Base-by-base conservation (phyloP, 2,113 vertebrate species). In the Potamarius usumacintae region DNA sequence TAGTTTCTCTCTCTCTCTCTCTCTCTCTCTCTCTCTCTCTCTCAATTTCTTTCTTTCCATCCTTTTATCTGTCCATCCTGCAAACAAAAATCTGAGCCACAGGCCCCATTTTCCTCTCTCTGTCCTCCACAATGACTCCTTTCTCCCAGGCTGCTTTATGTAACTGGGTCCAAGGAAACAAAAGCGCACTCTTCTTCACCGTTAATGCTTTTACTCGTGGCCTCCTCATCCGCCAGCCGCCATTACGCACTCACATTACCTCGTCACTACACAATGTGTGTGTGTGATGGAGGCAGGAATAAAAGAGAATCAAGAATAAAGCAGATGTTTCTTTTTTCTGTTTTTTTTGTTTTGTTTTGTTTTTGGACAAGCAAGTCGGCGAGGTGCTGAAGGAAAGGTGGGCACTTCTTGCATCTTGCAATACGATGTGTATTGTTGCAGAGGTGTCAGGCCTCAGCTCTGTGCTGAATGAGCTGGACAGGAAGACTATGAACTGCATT, bases 361-460 rank as follows among this genome's bases (percentile, higher is more conserved):
- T 85, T 86, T 88, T 52, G 87, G 84, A 90, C 87, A 86, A 83
- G 79, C 72, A 72, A 90, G 79, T 83, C 78, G 4, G 81, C 60
- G 86, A 82, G 76, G 55, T 60, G 86, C 74, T 83, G 74, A 88
- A 65, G 30, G 74, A 85, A 84, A 90, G 89, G 81, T 88, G 85
- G 84, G 86, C 81, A 74, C 83, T 90, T 76, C 84, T 86, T 83
- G 58, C 77, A 60, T 81, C 55, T 81, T 30, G 53, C 27, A 15
- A 42, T 42, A 42, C 42, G 42, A 42, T 48, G 82, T 63, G 78
- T 42, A 90, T 90, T 90, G 87, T 90, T 90, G 84, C 67, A 57
- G 87, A 90, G 87, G 89, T 90, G 89, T 87, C 86, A 83, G 87
- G 80, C 84, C 84, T 78, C 81, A 67, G 82, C 87, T 84, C 84